Evolutionary conservation across 2,113 vertebrate genomes (phyloP), one percentile per base, ranked within the genome.

Genomic region (Gymnogyps californianus): DNA sequence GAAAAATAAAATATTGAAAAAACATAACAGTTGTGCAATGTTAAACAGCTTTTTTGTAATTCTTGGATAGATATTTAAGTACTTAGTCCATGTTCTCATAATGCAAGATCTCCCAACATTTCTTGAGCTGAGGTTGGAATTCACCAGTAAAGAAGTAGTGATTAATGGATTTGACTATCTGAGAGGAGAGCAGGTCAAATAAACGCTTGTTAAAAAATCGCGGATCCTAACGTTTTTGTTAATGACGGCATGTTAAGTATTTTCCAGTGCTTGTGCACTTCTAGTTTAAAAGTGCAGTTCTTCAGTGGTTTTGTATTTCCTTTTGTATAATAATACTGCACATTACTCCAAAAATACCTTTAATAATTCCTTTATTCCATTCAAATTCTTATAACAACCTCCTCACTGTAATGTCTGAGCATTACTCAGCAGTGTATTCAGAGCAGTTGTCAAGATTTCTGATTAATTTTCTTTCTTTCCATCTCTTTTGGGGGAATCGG

Each of bases 401-500:
- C 29, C 14, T 71, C 4, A 18, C 44, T 82, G 13, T 79, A 74
- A 61, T 58, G 26, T 26, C 26, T 64, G 67, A 71, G 18, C 36
- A 59, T 90, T 85, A 92, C 34, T 82, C 32, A 40, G 17, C 14
- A 51, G 10, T 9, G 3, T 72, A 54, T 83, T 83, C 26, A 67
- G 18, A 65, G 24, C 26, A 1, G 1, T 64, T 21, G n/a, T 47
- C 69, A 72, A 36, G 28, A 76, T 69, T 85, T 91, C 42, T 52
- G 26, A 61, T 59, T 66, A 28, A 29, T 75, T 92, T 95, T 89
- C 3, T 11, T 47, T 79, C 72, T 80, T 66, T 51, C 7, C 1
- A 9, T 40, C 12, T 85, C 13, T 83, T 55, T 64, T 69, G 3
- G 25, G 9, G 28, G 14, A 74, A 83, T 78, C 0, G 0, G 3